A percentile compares a stretch with the other conserved stretches of the same genome.
Evolutionary conservation across 2,797 vertebrate species (phyloP).

Genomic region (Pseudomugil tenellus): DNA sequence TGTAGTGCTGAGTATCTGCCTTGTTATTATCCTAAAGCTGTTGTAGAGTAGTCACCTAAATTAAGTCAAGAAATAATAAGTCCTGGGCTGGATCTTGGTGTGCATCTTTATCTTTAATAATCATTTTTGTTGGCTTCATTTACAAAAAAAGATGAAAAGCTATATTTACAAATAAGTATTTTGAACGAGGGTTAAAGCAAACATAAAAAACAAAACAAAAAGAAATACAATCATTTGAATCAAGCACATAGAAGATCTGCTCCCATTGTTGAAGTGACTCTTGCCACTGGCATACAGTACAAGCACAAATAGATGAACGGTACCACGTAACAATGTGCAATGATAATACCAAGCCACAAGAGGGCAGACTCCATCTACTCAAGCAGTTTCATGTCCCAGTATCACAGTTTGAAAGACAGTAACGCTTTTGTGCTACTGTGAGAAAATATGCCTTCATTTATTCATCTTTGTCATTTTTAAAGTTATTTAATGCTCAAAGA

Average conservation of each 20-base stretch:
- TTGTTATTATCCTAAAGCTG: not conserved
- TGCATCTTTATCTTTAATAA: constrained; percentile 69
- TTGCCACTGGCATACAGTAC: constrained; percentile 44
- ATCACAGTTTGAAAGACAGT: constrained; percentile 26
- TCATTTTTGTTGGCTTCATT: constrained; percentile 70
- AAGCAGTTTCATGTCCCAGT: constrained; percentile 35
- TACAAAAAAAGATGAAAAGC: constrained; percentile 71
- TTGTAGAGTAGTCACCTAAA: not conserved
- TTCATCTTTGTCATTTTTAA: not conserved
- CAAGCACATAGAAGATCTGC: constrained; percentile 59
- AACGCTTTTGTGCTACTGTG: constrained; percentile 19
- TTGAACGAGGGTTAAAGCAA: constrained; percentile 66
- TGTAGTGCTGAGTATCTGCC: not conserved
- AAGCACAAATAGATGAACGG: constrained; percentile 52
- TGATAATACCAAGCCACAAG: constrained; percentile 63
- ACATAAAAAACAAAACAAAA: constrained; percentile 41
- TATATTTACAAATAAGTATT: constrained; percentile 74
- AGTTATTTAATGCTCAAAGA: constrained; percentile 20
- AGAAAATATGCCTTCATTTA: not conserved
- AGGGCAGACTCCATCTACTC: constrained; percentile 54
- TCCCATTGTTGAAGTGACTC: constrained; percentile 43
- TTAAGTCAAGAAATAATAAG: not conserved
- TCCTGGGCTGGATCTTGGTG: not conserved
- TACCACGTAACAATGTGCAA: constrained; percentile 50
- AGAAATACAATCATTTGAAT: constrained; percentile 78